These are phyloP conservation scores for Synergus japonicus DNA, from an alignment of 2,888 invertebrate genomes.

Conservation along the genomic window DNA sequence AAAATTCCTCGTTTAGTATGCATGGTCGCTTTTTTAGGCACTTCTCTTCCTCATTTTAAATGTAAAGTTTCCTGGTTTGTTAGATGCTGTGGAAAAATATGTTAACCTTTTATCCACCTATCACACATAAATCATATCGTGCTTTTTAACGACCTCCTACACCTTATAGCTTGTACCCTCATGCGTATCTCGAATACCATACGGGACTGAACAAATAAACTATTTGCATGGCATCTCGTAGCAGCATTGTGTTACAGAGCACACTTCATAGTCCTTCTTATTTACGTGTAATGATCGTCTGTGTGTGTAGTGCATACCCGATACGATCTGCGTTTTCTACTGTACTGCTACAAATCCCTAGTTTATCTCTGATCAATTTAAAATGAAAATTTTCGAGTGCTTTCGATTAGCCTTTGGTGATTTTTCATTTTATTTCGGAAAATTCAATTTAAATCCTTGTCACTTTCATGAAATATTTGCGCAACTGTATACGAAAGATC, in stretches of 20 bases:
- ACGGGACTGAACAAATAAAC: constrained; percentile 41
- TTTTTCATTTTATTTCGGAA: neutral
- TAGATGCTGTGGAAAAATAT: constrained; percentile 8
- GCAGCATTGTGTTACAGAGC: constrained; percentile 34
- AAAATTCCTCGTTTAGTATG: constrained; percentile 17
- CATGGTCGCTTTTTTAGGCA: neutral
- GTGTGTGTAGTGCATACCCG: neutral
- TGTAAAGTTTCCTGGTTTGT: constrained; percentile 21
- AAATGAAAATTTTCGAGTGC: neutral
- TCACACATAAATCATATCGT: constrained; percentile 28
- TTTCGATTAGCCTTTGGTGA: neutral
- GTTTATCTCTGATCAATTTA: constrained; percentile 16
- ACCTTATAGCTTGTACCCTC: constrained; percentile 23
- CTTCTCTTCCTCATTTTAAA: constrained; percentile 26
- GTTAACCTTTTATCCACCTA: constrained; percentile 27
- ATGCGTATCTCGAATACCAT: constrained; percentile 37
- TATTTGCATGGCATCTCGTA: constrained; percentile 37
- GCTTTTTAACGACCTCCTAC: constrained; percentile 33
- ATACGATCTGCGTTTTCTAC: constrained; percentile 34
- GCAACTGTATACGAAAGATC: neutral
- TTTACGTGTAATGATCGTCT: constrained; percentile 13
- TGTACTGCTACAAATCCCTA: constrained; percentile 10
- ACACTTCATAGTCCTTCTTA: constrained; percentile 37
- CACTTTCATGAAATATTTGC: neutral
- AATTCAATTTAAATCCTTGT: neutral